A percentile compares a stretch with the other conserved stretches of the same genome.
Evolutionary conservation across 2,888 invertebrate genomes (phyloP).

Genomic region (Trimorus sp.): DNA sequence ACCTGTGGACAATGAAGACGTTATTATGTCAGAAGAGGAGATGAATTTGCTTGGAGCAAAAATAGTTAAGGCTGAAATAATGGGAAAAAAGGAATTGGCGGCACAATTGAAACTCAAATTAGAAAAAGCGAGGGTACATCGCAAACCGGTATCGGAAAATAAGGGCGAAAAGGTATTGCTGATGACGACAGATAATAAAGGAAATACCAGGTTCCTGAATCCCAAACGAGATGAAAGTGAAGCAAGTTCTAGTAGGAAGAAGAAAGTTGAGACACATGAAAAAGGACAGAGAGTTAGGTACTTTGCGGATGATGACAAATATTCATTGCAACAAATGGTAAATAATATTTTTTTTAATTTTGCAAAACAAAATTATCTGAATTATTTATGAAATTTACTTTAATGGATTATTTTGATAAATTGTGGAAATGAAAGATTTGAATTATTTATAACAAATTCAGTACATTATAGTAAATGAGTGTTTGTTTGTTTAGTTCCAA

Average conservation of each 20-base stretch:
- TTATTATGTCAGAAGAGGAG: slow-evolving; percentile 88
- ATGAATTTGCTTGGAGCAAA: slow-evolving; percentile 95
- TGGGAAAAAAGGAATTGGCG: slow-evolving; percentile 89
- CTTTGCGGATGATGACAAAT: slow-evolving; percentile 95
- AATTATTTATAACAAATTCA: too few relatives aligned
- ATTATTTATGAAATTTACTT: too few relatives aligned
- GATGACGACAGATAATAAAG: slow-evolving; percentile 86
- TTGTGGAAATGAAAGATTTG: too few relatives aligned
- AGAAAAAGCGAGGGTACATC: slow-evolving; percentile 85
- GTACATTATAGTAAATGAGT: too few relatives aligned
- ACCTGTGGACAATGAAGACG: slow-evolving; percentile 49
- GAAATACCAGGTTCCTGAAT: slow-evolving; percentile 85
- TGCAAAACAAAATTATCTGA: too few relatives aligned
- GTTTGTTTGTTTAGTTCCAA: too few relatives aligned
- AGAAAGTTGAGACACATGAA: slow-evolving; percentile 87
- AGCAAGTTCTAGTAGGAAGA: slow-evolving; percentile 81
- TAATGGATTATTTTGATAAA: too few relatives aligned
- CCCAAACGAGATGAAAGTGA: slow-evolving; percentile 75
- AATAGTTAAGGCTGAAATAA: slow-evolving; percentile 96
- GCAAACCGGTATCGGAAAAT: slow-evolving; percentile 67
- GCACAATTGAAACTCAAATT: slow-evolving; percentile 88
- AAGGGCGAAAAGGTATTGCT: slow-evolving; percentile 83
- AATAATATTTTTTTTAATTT: slow-evolving; percentile 66
- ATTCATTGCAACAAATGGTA: slow-evolving; percentile 92
- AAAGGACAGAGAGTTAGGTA: slow-evolving; percentile 88